These are phyloP conservation scores for Daubentonia madagascariensis DNA, from an alignment of 2,113 vertebrate genomes.

Conservation along the genomic window DNA sequence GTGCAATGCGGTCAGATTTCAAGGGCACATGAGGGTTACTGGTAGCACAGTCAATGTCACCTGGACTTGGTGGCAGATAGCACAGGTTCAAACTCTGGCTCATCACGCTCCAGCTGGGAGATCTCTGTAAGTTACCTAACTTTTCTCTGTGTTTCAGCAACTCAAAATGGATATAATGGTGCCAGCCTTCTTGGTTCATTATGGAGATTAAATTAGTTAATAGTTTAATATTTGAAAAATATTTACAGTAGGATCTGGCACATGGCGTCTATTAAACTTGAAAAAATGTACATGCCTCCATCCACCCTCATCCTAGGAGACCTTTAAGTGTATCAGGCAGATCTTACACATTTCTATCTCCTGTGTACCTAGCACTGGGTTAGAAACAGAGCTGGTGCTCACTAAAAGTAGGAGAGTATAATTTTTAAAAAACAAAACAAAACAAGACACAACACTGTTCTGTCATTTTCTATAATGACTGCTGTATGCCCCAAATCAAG, in stretches of 20 bases:
- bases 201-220: neutral
- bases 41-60: rapidly evolving
- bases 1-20: neutral
- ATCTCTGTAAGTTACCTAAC: neutral
- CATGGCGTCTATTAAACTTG: neutral
- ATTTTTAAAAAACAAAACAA: neutral
- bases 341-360: neutral
- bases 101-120: too few relatives aligned
- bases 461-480: neutral
- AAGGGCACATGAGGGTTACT: neutral
- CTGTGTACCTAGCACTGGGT: neutral
- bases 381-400: neutral
- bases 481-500: neutral
- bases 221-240: neutral
- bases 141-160: neutral
- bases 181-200: neutral
- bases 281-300: neutral
- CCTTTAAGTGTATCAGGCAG: neutral
- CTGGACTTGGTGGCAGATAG: neutral
- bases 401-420: neutral
- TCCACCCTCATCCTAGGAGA: neutral
- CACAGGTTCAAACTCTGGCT: neutral
- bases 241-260: neutral
- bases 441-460: neutral
- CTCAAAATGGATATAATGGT: neutral